phyloP scores from a whole-genome alignment of 2,797 vertebrate species.

The Salarias fasciatus region DNA sequence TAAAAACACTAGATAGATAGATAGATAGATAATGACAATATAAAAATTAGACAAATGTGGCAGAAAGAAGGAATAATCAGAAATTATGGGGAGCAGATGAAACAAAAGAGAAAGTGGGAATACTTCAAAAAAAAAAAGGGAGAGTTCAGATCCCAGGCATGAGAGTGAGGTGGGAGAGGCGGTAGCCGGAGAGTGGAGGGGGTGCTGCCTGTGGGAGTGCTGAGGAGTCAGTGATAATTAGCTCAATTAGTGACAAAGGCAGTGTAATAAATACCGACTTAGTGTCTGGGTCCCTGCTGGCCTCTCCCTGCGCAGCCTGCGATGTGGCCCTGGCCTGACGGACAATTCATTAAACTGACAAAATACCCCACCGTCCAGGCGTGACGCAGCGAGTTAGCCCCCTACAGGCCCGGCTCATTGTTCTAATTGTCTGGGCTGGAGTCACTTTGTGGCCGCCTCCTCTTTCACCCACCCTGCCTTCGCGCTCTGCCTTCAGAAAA shows the following conservation, averaged over 20 bases:
- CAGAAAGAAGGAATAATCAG: slow-evolving; percentile 9
- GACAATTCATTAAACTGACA: slow-evolving; percentile 99
- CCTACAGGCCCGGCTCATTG: slow-evolving; percentile 94
- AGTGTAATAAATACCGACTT: slow-evolving; percentile 99
- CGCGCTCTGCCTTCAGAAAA: slow-evolving; percentile 82
- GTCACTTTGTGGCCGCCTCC: slow-evolving; percentile 87
- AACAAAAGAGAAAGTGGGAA: slow-evolving; percentile 47
- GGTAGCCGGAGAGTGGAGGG: slow-evolving; percentile 48
- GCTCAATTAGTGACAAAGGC: slow-evolving; percentile 99
- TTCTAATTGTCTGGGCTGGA: slow-evolving; percentile 93
- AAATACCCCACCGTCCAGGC: slow-evolving; percentile 98
- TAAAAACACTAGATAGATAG: background rate
- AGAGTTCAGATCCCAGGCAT: slow-evolving; percentile 81
- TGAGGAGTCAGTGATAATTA: slow-evolving; percentile 99
- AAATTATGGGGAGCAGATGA: slow-evolving; percentile 31
- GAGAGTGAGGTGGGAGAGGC: slow-evolving; percentile 75
- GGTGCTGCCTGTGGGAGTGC: slow-evolving; percentile 91
- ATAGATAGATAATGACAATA: background rate
- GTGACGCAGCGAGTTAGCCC: slow-evolving; percentile 99
- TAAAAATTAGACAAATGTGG: slow-evolving; percentile 15
- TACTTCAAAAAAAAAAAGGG: slow-evolving; percentile 15
- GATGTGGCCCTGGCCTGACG: slow-evolving; percentile 96
- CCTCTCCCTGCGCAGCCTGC: slow-evolving; percentile 93
- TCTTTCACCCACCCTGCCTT: slow-evolving; percentile 79
- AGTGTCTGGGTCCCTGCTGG: slow-evolving; percentile 99